Evolutionary conservation across 1,140 invertebrate genomes (phyloP), one percentile per base, ranked within the genome.

Genomic region (Thrips palmi): DNA sequence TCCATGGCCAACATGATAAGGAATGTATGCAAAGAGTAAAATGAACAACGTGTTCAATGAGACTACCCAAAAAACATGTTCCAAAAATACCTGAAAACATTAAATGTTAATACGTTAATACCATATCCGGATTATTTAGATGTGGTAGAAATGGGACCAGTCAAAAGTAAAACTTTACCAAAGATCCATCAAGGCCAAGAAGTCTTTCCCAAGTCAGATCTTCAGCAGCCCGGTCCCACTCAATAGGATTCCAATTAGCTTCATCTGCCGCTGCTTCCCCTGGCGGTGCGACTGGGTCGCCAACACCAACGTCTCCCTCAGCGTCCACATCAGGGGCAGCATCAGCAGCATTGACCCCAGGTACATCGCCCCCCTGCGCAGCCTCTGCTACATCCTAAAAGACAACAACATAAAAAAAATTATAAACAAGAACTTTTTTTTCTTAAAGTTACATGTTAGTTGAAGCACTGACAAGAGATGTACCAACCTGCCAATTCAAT

Each of bases 1-100:
- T 43, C 84, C 71, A 45, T 83, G 74, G 2, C 94, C 93, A 59
- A 97, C 86, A 49, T 93, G 87, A 52, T 94, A 96, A 0, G 93
- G 93, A 50, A 79, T 88, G 52, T 93, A 97, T 24, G 93, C 94
- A 68, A 85, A 75, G 49, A 87, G 70, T 39, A 97, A 71, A 42
- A 97, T 94, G 56, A 97, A 97, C 14, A 97, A 62, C 3, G 91
- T 93, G 54, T 97, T 97, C 4, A 98, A 62, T 1, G 89, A 93
- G 5, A 97, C 85, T 6, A 97, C 91, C 93, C 93, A 99, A 55
- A 98, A 97, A 0, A 97, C 92, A 64, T 98, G 92, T 60, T 98
- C 94, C 18, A 98, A 61, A 52, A 98, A 98, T 11, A 93, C 76
- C 4, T 21, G 19, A 33, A 33, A 33, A 12, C 7, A 33, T 8